A percentile compares a stretch with the other conserved stretches of the same genome.
These are phyloP conservation scores for Indri indri DNA, from an alignment of 2,113 vertebrate genomes.

Conservation along the genomic window DNA sequence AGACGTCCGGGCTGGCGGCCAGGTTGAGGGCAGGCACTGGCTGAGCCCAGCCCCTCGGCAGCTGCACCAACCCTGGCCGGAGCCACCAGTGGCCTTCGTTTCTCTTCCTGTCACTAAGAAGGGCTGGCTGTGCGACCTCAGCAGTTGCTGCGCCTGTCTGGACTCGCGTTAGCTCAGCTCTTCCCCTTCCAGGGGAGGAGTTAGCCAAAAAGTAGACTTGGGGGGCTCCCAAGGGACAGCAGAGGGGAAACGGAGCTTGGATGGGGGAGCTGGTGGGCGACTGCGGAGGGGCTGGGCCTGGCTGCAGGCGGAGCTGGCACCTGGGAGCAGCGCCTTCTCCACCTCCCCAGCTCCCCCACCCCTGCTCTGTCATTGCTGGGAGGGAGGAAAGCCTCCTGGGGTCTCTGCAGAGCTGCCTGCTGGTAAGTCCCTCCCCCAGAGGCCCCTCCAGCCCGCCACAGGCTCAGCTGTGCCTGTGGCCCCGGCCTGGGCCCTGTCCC, in stretches of 20 bases:
- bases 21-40: neutral
- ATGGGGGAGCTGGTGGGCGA: neutral
- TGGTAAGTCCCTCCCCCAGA: constrained; percentile 59
- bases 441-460: constrained; percentile 9
- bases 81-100: rapidly evolving
- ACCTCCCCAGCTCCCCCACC: neutral
- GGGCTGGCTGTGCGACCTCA: neutral
- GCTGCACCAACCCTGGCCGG: neutral
- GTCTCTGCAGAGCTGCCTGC: constrained; percentile 52
- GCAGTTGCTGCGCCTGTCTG: rapidly evolving
- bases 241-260: rapidly evolving
- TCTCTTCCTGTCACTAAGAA: neutral
- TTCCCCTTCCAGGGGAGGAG: neutral
- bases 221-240: no score
- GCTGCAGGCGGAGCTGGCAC: neutral
- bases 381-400: constrained; percentile 61
- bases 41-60: neutral
- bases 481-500: neutral
- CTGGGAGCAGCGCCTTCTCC: neutral
- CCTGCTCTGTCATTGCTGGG: constrained; percentile 74
- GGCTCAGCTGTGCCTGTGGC: neutral
- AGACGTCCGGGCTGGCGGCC: neutral
- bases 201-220: neutral
- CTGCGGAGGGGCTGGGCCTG: neutral
- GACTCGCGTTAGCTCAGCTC: neutral